These are phyloP conservation scores for Rhabdomys dilectus DNA, from an alignment of 2,113 vertebrate genomes.

Conservation along the genomic window DNA sequence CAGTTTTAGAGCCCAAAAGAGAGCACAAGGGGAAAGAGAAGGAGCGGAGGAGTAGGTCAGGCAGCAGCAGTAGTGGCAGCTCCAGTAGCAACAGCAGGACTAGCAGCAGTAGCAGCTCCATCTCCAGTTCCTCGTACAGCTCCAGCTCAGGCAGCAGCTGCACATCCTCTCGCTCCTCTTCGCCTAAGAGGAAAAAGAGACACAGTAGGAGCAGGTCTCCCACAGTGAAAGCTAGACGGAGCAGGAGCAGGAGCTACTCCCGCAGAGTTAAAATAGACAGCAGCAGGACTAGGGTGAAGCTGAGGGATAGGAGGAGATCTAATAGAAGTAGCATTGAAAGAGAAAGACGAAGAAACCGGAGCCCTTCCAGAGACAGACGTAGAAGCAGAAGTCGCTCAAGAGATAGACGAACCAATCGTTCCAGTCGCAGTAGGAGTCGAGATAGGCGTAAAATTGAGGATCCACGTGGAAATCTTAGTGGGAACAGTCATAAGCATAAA, in stretches of 20 bases:
- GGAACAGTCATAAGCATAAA: conserved; percentile 90
- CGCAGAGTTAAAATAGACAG: conserved; percentile 89
- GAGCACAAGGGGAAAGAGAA: conserved; percentile 91
- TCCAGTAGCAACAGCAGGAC: conserved; percentile 91
- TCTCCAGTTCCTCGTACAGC: conserved; percentile 94
- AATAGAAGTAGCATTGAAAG: conserved; percentile 91
- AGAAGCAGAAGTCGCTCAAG: conserved; percentile 92
- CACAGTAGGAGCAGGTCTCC: conserved; percentile 90
- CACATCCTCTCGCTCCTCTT: conserved; percentile 93
- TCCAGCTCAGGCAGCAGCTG: conserved; percentile 94
- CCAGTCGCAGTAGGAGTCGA: conserved; percentile 94
- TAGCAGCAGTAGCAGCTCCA: conserved; percentile 93
- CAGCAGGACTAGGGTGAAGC: conserved; percentile 88
- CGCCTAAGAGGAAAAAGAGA: conserved; percentile 93
- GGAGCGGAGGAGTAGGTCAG: conserved; percentile 89
- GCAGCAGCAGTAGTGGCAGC: conserved; percentile 93
- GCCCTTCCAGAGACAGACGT: conserved; percentile 90
- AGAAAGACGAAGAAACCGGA: conserved; percentile 89
- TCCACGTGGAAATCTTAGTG: conserved; percentile 88
- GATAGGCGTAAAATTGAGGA: conserved; percentile 93
- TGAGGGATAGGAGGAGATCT: conserved; percentile 90
- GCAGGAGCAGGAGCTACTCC: conserved; percentile 91
- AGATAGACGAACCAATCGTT: conserved; percentile 91
- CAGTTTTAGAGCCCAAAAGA: conserved; percentile 90
- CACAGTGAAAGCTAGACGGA: conserved; percentile 89